Evolutionary conservation across 2,113 vertebrate species (phyloP).

Genomic region (Mohoua ochrocephala): DNA sequence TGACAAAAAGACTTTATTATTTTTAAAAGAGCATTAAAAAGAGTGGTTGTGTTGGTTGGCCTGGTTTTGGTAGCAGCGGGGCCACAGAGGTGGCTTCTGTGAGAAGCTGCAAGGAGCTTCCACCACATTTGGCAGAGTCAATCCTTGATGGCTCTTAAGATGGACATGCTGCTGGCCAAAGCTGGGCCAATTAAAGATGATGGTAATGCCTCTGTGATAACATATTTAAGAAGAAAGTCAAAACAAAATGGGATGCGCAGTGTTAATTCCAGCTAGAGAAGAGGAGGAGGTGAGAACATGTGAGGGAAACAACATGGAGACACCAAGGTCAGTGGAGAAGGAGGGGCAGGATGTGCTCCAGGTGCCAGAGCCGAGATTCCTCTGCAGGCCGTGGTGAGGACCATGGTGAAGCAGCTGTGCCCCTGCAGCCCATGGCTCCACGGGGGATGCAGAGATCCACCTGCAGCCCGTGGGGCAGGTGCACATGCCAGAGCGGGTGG

Average conservation of each 20-base stretch:
- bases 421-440: neutral
- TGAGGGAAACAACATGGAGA: neutral
- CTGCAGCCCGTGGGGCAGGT: neutral
- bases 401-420: neutral
- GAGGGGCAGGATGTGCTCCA: neutral
- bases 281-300: neutral
- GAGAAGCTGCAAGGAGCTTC: neutral
- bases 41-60: neutral
- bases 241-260: rapidly evolving
- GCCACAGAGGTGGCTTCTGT: too few species aligned
- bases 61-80: neutral
- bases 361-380: rapidly evolving
- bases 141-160: neutral
- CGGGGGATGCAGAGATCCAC: neutral
- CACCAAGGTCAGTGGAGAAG: neutral
- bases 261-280: neutral
- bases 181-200: rapidly evolving
- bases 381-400: neutral
- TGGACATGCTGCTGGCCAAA: neutral
- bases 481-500: rapidly evolving
- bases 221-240: neutral
- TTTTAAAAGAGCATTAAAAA: neutral
- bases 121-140: neutral
- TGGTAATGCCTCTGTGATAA: rapidly evolving
- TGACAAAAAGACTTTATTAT: neutral